Evolutionary conservation across 2,113 vertebrate species (phyloP).

Genomic region (Tamias sibiricus): DNA sequence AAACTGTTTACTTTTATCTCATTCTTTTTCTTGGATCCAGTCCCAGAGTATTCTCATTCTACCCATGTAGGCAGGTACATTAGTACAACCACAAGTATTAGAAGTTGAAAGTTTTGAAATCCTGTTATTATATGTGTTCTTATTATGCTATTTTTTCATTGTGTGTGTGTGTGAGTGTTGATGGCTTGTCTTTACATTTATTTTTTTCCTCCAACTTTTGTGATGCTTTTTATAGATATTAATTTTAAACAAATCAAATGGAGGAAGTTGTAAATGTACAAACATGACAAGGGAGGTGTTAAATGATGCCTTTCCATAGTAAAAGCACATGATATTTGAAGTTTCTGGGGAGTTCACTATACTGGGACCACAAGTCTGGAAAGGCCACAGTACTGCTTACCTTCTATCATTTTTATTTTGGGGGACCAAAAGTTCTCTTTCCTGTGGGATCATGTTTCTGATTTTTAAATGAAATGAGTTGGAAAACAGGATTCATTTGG

Average conservation of each 20-base stretch:
- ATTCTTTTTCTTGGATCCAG: neutral
- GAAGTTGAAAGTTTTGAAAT: slow-evolving; percentile 16
- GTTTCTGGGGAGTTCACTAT: neutral
- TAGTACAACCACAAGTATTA: neutral
- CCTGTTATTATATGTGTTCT: neutral
- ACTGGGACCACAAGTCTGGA: neutral
- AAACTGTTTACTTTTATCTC: slow-evolving; percentile 1
- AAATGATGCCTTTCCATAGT: neutral
- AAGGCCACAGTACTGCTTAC: neutral
- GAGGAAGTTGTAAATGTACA: neutral
- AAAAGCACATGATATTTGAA: neutral
- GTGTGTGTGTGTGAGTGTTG: neutral
- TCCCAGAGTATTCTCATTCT: neutral
- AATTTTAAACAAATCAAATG: slow-evolving; percentile 14
- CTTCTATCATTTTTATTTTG: neutral
- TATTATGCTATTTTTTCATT: neutral
- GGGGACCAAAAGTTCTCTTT: neutral
- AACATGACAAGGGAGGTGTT: neutral
- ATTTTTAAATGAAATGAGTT: slow-evolving; percentile 15
- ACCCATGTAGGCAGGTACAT: neutral
- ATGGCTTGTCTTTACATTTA: neutral
- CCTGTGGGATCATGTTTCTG: neutral
- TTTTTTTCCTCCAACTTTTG: slow-evolving; percentile 10
- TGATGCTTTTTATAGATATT: neutral
- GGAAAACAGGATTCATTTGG: neutral